Evolutionary conservation across 2,113 vertebrate genomes (phyloP).

Genomic region (human): DNA sequence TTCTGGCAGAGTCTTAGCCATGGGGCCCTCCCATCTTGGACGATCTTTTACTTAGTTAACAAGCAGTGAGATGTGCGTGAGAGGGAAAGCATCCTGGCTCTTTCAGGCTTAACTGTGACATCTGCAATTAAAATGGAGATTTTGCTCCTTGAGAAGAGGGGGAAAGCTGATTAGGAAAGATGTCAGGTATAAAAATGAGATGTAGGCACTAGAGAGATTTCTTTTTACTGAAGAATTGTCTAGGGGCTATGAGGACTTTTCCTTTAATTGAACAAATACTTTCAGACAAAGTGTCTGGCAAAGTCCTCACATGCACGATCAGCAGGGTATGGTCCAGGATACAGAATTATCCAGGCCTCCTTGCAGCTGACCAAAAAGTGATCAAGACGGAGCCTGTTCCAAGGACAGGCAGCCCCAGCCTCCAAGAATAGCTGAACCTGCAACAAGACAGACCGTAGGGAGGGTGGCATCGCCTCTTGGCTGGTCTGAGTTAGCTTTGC

Average conservation of each 20-base stretch:
- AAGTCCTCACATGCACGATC: accelerated
- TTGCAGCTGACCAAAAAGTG: not conserved
- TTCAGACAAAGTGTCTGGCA: not conserved
- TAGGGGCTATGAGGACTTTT: not conserved
- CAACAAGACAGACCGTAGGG: accelerated
- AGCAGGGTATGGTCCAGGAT: not conserved
- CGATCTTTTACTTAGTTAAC: not conserved
- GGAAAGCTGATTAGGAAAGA: not conserved
- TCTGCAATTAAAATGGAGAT: constrained; percentile 28
- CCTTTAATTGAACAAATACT: not conserved
- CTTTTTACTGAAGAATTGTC: not conserved
- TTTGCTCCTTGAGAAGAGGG: not conserved
- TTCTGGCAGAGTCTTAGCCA: not conserved
- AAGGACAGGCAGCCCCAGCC: not conserved
- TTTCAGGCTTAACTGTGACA: not conserved
- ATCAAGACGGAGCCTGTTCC: not conserved
- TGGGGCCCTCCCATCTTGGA: not conserved
- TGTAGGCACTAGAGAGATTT: not conserved
- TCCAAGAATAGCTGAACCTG: too few species aligned
- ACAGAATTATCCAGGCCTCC: not conserved
- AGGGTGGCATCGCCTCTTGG: accelerated
- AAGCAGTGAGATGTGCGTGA: not conserved
- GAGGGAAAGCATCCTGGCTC: not conserved
- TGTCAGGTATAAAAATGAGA: not conserved
- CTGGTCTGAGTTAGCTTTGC: not conserved